Evolutionary conservation across 2,113 vertebrate species (phyloP).

Genomic region (Pelvicachromis taeniatus): DNA sequence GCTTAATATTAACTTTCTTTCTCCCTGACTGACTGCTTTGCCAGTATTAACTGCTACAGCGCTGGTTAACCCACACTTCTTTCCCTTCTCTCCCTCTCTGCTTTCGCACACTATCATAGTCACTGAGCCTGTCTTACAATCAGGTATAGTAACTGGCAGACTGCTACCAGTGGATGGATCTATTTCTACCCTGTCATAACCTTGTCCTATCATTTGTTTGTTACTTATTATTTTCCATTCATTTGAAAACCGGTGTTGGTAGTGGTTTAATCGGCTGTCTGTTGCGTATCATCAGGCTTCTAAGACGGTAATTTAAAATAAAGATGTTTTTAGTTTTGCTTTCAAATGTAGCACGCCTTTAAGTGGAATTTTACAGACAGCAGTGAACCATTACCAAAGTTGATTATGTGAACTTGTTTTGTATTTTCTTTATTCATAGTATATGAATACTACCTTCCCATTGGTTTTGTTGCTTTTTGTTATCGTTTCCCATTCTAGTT

Average conservation of each 20-base stretch:
- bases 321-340: neutral
- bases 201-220: conserved; percentile 27
- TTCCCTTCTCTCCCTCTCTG: conserved; percentile 45
- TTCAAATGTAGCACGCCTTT: neutral
- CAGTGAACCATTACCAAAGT: conserved; percentile 37
- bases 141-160: conserved; percentile 86
- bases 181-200: neutral
- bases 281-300: neutral
- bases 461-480: neutral
- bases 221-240: conserved; percentile 8
- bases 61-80: conserved; percentile 63
- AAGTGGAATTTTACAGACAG: neutral
- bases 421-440: conserved; percentile 5
- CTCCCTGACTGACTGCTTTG: conserved; percentile 36
- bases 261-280: conserved; percentile 33
- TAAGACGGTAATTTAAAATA: neutral
- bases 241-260: conserved; percentile 14
- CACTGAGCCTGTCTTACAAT: conserved; percentile 97
- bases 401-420: conserved; percentile 4
- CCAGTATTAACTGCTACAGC: conserved; percentile 53
- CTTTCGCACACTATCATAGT: conserved; percentile 83
- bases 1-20: conserved; percentile 30
- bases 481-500: neutral
- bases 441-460: neutral
- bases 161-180: conserved; percentile 11